Percentiles rank a stretch among this genome's conserved stretches.
Evolutionary conservation across 2,797 vertebrate species (phyloP).

Genomic region (Geotrypetes seraphini): DNA sequence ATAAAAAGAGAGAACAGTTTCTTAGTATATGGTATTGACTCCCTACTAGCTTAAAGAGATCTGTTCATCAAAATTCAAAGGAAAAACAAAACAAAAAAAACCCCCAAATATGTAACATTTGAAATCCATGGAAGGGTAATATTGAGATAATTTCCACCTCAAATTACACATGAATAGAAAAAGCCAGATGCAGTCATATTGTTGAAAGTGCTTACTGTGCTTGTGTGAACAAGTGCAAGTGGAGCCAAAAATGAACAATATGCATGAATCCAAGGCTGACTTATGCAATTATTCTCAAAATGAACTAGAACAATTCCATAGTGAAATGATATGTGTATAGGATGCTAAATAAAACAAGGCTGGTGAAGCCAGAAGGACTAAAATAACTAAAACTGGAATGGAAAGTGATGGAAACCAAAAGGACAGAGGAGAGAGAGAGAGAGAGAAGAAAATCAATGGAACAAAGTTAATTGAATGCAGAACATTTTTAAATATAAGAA

Average conservation of each 20-base stretch:
- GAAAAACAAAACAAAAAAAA: too few relatives aligned
- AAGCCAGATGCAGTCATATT: not conserved
- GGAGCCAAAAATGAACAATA: slow-evolving; percentile 2
- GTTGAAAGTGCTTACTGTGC: not conserved
- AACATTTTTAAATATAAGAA: too few relatives aligned
- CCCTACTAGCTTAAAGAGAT: not conserved
- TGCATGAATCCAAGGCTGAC: slow-evolving; percentile 2
- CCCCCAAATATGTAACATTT: not conserved
- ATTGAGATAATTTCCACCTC: slow-evolving; percentile 3
- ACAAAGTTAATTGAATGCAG: too few relatives aligned
- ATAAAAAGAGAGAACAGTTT: not conserved
- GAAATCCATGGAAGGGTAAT: not conserved
- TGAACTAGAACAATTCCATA: slow-evolving; percentile 7
- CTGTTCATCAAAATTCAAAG: not conserved
- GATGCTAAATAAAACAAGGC: slow-evolving; percentile 4
- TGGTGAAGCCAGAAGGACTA: not conserved
- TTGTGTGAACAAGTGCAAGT: not conserved
- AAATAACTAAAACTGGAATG: not conserved
- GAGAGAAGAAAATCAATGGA: too few relatives aligned
- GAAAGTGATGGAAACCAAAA: not conserved
- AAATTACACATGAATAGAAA: slow-evolving; percentile 1
- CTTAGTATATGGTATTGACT: not conserved
- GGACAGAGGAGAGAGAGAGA: too few relatives aligned
- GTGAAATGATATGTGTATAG: slow-evolving; percentile 9
- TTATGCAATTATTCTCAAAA: slow-evolving; percentile 6